Evolutionary conservation across 2,113 vertebrate species (phyloP).

Genomic region (Heterotis niloticus): DNA sequence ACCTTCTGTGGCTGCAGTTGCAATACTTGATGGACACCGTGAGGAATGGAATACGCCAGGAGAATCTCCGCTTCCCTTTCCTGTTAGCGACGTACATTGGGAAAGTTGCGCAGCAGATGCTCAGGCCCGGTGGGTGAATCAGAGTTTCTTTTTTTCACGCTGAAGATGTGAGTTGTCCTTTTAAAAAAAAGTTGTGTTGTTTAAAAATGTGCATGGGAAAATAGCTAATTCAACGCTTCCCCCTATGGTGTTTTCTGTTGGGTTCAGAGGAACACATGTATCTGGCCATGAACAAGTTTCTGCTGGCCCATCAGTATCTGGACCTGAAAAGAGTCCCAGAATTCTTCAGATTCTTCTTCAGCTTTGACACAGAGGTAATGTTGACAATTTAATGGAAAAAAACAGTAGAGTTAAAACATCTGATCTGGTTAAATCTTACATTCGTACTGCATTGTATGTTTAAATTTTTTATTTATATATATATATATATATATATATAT

Average conservation of each 20-base stretch:
- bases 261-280: slow-evolving; percentile 93
- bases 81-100: slow-evolving; percentile 71
- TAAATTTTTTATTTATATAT: too few relatives aligned
- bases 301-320: slow-evolving; percentile 81
- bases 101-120: slow-evolving; percentile 78
- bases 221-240: neutral
- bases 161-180: neutral
- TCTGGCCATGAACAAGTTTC: slow-evolving; percentile 77
- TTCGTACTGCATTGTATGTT: too few relatives aligned
- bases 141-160: too few relatives aligned
- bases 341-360: slow-evolving; percentile 91
- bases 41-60: slow-evolving; percentile 76
- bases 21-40: slow-evolving; percentile 83
- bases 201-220: neutral
- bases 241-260: neutral
- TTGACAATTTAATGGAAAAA: too few relatives aligned
- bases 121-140: slow-evolving; percentile 78
- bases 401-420: too few relatives aligned
- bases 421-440: too few relatives aligned
- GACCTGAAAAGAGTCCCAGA: slow-evolving; percentile 82
- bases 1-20: slow-evolving; percentile 60
- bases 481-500: too few relatives aligned
- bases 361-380: slow-evolving; percentile 81
- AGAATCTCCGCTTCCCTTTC: slow-evolving; percentile 77
- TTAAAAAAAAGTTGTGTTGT: neutral